Percentiles rank a stretch among this genome's conserved stretches.
These are phyloP conservation scores for Phthorimaea operculella DNA, from an alignment of 1,140 invertebrate genomes.

Conservation along the genomic window DNA sequence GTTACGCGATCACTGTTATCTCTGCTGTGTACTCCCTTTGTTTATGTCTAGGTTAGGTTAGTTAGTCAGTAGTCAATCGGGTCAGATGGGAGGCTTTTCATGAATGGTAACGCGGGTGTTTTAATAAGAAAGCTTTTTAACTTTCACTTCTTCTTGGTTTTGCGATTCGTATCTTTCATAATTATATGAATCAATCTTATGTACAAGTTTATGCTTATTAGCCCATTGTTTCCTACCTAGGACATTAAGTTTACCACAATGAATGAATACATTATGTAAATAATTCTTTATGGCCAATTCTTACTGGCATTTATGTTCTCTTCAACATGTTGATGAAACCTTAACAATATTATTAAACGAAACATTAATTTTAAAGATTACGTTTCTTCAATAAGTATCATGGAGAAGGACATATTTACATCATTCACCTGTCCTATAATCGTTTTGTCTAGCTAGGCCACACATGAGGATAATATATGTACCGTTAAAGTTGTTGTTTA, in stretches of 20 bases:
- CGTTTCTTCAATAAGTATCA: no score
- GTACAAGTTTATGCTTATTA: not conserved
- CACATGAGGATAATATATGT: no score
- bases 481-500: no score
- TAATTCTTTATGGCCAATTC: no score
- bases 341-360: no score
- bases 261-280: conserved; percentile 1
- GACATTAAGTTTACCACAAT: not conserved
- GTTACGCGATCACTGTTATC: conserved; percentile 35
- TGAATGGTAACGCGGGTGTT: conserved; percentile 10
- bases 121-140: conserved; percentile 17
- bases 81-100: conserved; percentile 10
- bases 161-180: not conserved
- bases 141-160: conserved; percentile 17
- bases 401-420: no score
- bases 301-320: no score
- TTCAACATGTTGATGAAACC: no score
- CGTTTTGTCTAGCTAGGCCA: no score
- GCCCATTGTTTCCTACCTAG: not conserved
- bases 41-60: conserved; percentile 23
- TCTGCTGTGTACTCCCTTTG: conserved; percentile 19
- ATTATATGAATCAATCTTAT: not conserved
- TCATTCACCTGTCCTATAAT: no score
- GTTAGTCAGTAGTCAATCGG: conserved; percentile 30
- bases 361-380: no score